These are phyloP conservation scores for Dasysyrphus tricinctus DNA, from an alignment of 2,888 invertebrate genomes.

Conservation along the genomic window DNA sequence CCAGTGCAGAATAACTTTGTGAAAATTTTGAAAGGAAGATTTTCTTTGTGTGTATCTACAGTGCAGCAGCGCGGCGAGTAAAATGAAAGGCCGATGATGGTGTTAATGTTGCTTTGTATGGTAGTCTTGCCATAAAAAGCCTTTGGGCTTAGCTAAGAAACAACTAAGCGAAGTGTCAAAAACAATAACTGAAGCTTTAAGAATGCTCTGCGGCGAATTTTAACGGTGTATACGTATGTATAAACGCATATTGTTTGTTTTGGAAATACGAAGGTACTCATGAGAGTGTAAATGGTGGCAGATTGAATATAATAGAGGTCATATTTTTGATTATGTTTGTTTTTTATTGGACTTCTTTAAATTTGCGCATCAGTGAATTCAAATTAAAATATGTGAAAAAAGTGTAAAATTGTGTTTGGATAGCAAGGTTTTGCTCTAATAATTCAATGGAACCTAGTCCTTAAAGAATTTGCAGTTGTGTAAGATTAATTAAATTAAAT, in stretches of 20 bases:
- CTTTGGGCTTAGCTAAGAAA: slow-evolving; percentile 26
- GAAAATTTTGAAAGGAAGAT: neutral
- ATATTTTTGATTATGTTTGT: neutral
- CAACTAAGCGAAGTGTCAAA: slow-evolving; percentile 37
- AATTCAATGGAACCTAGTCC: no score
- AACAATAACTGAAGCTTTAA: slow-evolving; percentile 33
- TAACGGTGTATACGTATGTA: neutral
- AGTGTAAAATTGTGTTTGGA: no score
- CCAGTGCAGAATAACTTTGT: slow-evolving; percentile 21
- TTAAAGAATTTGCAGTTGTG: no score
- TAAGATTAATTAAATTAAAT: no score
- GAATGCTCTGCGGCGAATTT: neutral
- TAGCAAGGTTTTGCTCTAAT: no score
- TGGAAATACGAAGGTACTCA: neutral
- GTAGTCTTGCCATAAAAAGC: slow-evolving; percentile 24
- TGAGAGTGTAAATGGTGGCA: neutral
- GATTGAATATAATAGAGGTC: neutral
- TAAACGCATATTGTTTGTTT: slow-evolving; percentile 1
- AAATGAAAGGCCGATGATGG: slow-evolving; percentile 2
- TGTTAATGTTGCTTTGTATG: slow-evolving; percentile 35
- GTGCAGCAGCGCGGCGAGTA: neutral
- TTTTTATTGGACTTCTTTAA: no score
- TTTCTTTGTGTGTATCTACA: slow-evolving; percentile 4
- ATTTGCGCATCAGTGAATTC: no score
- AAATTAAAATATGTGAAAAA: no score